A percentile compares a stretch with the other conserved stretches of the same genome.
These are phyloP conservation scores for Lethrus apterus DNA, from an alignment of 1,140 invertebrate genomes.

Conservation along the genomic window DNA sequence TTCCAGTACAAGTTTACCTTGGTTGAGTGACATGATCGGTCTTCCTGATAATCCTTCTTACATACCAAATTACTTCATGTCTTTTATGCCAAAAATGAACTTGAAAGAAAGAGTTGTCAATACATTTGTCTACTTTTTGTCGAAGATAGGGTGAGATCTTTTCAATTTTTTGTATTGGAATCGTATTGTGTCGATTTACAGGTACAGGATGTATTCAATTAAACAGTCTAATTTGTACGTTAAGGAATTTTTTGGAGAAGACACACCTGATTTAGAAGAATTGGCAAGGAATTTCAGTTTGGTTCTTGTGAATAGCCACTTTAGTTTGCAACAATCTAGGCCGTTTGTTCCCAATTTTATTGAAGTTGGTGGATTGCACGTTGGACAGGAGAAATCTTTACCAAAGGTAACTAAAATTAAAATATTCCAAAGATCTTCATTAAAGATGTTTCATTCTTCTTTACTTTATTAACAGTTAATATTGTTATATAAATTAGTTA, in stretches of 20 bases:
- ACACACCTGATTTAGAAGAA: slow-evolving; percentile 43
- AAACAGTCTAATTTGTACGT: slow-evolving; percentile 39
- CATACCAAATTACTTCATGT: slow-evolving; percentile 47
- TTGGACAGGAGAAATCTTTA: slow-evolving; percentile 45
- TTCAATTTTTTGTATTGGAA: too few species aligned
- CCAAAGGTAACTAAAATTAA: slow-evolving; percentile 41
- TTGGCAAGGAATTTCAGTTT: slow-evolving; percentile 49
- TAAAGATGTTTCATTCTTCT: slow-evolving; percentile 43
- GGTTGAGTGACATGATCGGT: slow-evolving; percentile 43
- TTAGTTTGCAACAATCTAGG: slow-evolving; percentile 47
- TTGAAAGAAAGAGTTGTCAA: slow-evolving; percentile 49
- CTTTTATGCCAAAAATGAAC: slow-evolving; percentile 43
- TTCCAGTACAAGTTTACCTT: slow-evolving; percentile 50
- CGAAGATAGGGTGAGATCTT: slow-evolving; percentile 16
- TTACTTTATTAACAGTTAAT: slow-evolving; percentile 50
- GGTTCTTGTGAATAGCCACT: slow-evolving; percentile 54
- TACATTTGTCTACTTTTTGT: slow-evolving; percentile 12
- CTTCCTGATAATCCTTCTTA: slow-evolving; percentile 54
- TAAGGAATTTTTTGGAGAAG: slow-evolving; percentile 45
- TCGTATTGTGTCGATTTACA: too few species aligned
- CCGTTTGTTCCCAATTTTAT: slow-evolving; percentile 51
- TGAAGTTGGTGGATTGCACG: slow-evolving; percentile 57
- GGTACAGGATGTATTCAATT: slow-evolving; percentile 36
- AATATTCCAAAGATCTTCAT: slow-evolving; percentile 55
- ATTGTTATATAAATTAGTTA: slow-evolving; percentile 57